Evolutionary conservation across 2,797 vertebrate genomes (phyloP), one percentile per base, ranked within the genome.

Genomic region (Decapterus maruadsi): DNA sequence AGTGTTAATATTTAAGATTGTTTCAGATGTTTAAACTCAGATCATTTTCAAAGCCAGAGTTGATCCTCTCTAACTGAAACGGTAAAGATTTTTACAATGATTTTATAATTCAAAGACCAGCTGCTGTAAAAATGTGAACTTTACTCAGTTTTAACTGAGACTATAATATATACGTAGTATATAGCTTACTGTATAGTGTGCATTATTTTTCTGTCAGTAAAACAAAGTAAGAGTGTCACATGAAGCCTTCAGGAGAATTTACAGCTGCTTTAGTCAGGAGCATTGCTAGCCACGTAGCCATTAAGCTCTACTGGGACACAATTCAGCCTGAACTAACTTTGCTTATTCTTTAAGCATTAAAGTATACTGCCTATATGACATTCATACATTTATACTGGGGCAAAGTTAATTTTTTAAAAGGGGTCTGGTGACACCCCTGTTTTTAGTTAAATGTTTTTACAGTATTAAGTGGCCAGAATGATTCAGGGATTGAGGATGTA

Each of bases 1-100:
- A 46, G 42, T 50, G 54, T 80, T 81, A 80, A 83, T 59, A 82
- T 83, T 77, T 89, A 26, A 89, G 82, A 65, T 6, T 2, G n/a
- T 59, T 75, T 72, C 43, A 29, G 45, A 56, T 42, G 64, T 78
- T 81, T 61, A 55, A 70, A 63, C 56, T 68, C 13, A 14, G 48
- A 78, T 72, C 64, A 53, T 63, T 80, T 81, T 68, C 36, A 78
- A 78, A 80, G 69, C 9, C 48, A 6, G 43, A 51, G 42, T 63
- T 38, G 26, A 64, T 43, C 68, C 0, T 34, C 31, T 34, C 31
- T 13, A 20, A 54, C 36, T 29, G 20, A 64, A 63, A 36, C 3
- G 68, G 19, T 19, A 5, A 55, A 29, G 58, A n/a, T 40, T 36
- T 19, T 31, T 1, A 34, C 38, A 55, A 26, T 29, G 3, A 26